Conservation (phyloP, 2,888 invertebrate species). For the Plagodis dolabraria region DNA sequence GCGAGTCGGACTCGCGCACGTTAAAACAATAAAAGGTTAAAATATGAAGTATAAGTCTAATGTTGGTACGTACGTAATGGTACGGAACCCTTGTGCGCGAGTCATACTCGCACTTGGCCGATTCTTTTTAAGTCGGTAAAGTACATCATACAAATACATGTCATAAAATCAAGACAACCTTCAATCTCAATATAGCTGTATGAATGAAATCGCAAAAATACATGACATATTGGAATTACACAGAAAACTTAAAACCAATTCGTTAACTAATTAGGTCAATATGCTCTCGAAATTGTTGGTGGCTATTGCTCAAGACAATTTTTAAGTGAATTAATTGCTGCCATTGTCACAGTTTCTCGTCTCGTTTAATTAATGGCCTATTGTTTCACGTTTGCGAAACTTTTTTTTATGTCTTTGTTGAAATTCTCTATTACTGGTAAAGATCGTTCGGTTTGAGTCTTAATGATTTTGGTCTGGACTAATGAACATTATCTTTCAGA, state of each 20-base stretch:
- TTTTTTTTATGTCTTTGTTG: constrained; percentile 21
- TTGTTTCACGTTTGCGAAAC: constrained; percentile 44
- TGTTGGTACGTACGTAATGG: no score
- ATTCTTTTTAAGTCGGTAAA: no score
- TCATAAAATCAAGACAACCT: no score
- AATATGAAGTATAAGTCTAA: no score
- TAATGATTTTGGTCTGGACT: background rate
- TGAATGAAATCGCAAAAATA: background rate
- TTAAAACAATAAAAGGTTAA: no score
- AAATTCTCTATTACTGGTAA: constrained; percentile 10
- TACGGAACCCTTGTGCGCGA: no score
- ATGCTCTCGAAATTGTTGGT: constrained; percentile 19
- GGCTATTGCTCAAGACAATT: constrained; percentile 40
- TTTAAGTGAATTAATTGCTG: constrained; percentile 42
- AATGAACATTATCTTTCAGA: constrained; percentile 3
- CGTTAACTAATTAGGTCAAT: constrained; percentile 29
- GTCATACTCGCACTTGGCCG: no score
- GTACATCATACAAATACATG: no score
- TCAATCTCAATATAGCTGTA: no score
- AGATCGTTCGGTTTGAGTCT: background rate
- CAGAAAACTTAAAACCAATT: constrained; percentile 10
- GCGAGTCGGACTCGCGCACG: no score
- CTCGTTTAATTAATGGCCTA: constrained; percentile 33
- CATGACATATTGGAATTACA: constrained; percentile 13
- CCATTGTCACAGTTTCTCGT: constrained; percentile 40